phyloP scores from a whole-genome alignment of 2,113 vertebrate genomes.

The Takifugu flavidus region DNA sequence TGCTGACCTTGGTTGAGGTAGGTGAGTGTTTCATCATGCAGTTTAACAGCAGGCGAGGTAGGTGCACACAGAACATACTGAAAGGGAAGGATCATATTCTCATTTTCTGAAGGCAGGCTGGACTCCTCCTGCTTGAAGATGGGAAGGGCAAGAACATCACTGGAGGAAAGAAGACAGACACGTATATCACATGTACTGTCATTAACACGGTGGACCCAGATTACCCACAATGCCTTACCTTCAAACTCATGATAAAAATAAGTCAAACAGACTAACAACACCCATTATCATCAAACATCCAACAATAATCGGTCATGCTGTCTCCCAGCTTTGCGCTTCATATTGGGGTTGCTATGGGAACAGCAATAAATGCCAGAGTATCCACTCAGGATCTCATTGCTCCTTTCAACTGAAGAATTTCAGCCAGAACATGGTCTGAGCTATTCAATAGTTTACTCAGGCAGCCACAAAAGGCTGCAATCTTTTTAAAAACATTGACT shows the following conservation, averaged over 20 bases:
- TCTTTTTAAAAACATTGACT: too few relatives aligned
- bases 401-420: conserved; percentile 57
- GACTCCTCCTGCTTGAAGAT: conserved; percentile 99
- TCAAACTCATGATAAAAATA: too few relatives aligned
- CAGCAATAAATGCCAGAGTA: conserved; percentile 49
- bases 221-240: background rate
- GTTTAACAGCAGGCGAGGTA: conserved; percentile 94
- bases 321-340: conserved; percentile 22
- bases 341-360: conserved; percentile 12
- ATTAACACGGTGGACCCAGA: conserved; percentile 2
- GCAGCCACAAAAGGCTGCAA: conserved; percentile 13
- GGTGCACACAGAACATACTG: conserved; percentile 96
- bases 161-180: conserved; percentile 50
- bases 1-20: conserved; percentile 97
- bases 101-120: conserved; percentile 85
- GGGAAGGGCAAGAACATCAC: conserved; percentile 94
- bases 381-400: conserved; percentile 23
- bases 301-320: conserved; percentile 9
- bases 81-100: conserved; percentile 94
- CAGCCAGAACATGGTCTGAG: conserved; percentile 8
- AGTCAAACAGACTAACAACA: too few relatives aligned
- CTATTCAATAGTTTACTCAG: conserved; percentile 30
- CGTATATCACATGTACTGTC: background rate
- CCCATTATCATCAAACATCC: too few relatives aligned
- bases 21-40: conserved; percentile 96